These are phyloP conservation scores for Euura saliciscinereae DNA, from an alignment of 1,140 invertebrate species.

Conservation along the genomic window DNA sequence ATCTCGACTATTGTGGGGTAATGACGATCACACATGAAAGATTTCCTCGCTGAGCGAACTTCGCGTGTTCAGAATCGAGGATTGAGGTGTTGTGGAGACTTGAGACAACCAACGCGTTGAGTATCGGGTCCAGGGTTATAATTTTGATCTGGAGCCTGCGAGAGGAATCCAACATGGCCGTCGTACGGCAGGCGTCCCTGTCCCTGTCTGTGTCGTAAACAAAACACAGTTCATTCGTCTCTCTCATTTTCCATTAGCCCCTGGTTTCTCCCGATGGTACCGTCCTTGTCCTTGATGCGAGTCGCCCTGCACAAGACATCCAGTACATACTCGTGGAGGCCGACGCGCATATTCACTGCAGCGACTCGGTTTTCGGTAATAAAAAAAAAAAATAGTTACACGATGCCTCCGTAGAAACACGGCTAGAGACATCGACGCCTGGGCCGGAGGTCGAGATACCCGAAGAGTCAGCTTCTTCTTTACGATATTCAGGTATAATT, in stretches of 20 bases:
- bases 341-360: neutral
- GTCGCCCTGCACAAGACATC: neutral
- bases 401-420: too few species aligned
- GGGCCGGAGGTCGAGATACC: too few species aligned
- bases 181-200: constrained; percentile 17
- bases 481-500: too few species aligned
- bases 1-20: too few species aligned
- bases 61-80: neutral
- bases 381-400: too few species aligned
- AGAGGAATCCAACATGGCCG: constrained; percentile 51
- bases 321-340: neutral
- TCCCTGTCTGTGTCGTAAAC: constrained; percentile 36
- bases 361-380: too few species aligned
- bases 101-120: neutral
- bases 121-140: constrained; percentile 41
- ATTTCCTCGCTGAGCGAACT: neutral
- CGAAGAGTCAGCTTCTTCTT: too few species aligned
- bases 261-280: too few species aligned
- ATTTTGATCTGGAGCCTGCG: constrained; percentile 45
- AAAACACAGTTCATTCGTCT: constrained; percentile 35
- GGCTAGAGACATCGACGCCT: too few species aligned
- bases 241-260: constrained; percentile 25
- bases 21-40: too few species aligned
- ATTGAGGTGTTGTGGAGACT: too few species aligned
- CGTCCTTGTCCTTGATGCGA: neutral